phyloP scores from a whole-genome alignment of 2,113 vertebrate species.

The Cromileptes altivelis region DNA sequence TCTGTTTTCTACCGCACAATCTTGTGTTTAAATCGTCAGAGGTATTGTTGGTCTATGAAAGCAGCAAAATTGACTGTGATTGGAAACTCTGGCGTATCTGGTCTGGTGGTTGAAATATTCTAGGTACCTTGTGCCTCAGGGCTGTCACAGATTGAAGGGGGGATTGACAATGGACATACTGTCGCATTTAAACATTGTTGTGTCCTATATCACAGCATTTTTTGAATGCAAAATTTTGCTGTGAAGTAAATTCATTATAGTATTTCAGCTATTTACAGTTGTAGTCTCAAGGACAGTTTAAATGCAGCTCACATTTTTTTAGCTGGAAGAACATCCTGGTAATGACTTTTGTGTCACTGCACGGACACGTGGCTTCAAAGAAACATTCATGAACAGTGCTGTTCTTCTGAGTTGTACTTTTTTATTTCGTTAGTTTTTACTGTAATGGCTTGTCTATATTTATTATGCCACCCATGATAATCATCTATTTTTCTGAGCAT shows the following conservation, averaged over 20 bases:
- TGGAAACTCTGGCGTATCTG: neutral
- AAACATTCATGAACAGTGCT: neutral
- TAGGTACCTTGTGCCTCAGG: neutral
- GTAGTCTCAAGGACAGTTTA: neutral
- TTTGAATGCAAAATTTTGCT: neutral
- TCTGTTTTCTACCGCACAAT: rapidly evolving
- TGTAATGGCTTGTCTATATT: no score
- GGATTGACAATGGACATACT: neutral
- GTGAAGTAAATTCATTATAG: neutral
- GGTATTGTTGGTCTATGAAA: neutral
- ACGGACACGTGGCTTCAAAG: neutral
- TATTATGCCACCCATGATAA: no score
- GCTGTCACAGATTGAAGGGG: neutral
- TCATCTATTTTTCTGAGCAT: no score
- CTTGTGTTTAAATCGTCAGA: neutral
- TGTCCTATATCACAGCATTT: neutral
- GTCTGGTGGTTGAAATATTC: neutral
- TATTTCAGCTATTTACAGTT: neutral
- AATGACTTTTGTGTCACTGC: no score
- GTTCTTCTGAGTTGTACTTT: neutral
- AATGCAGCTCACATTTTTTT: neutral
- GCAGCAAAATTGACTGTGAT: neutral
- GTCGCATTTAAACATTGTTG: neutral
- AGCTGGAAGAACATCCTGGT: neutral
- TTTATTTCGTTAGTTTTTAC: no score